These are phyloP conservation scores for Cecropterus lyciades DNA, from an alignment of 1,140 invertebrate genomes.

Conservation along the genomic window DNA sequence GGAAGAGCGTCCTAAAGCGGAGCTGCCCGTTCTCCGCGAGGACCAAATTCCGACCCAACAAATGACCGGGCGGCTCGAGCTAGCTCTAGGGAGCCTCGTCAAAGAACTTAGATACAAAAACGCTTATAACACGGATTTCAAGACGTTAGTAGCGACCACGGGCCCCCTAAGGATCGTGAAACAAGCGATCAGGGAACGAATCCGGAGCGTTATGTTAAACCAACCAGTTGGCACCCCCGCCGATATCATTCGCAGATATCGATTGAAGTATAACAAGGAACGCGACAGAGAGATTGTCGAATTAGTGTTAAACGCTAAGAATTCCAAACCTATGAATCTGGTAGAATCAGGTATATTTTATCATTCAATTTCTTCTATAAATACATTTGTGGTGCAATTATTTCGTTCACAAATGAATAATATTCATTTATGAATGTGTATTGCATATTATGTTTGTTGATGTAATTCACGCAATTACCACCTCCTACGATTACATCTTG, in stretches of 20 bases:
- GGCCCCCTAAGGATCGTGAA: slow-evolving; percentile 46
- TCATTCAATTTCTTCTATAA: slow-evolving; percentile 29
- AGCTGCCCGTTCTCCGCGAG: background rate
- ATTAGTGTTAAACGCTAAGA: slow-evolving; percentile 33
- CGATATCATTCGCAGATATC: slow-evolving; percentile 52
- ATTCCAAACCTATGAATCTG: slow-evolving; percentile 1
- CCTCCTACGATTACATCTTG: background rate
- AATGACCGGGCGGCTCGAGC: slow-evolving; percentile 62
- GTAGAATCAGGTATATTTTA: slow-evolving; percentile 28
- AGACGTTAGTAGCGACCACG: background rate
- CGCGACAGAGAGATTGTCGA: slow-evolving; percentile 61
- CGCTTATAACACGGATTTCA: background rate
- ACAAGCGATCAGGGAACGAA: slow-evolving; percentile 57
- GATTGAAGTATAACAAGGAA: slow-evolving; percentile 49
- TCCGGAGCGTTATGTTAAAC: slow-evolving; percentile 56
- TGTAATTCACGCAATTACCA: background rate
- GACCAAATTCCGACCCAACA: slow-evolving; percentile 45
- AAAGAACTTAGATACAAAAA: slow-evolving; percentile 50
- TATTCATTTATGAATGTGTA: slow-evolving; percentile 13
- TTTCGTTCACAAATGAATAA: slow-evolving; percentile 16
- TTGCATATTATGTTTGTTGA: slow-evolving; percentile 6
- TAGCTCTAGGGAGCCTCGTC: slow-evolving; percentile 60
- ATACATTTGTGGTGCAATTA: background rate
- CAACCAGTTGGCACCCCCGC: slow-evolving; percentile 45
- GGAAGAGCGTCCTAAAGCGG: background rate